A percentile compares a stretch with the other conserved stretches of the same genome.
Conservation (phyloP, 2,797 vertebrate genomes). For the Ptychadena robeensis region DNA sequence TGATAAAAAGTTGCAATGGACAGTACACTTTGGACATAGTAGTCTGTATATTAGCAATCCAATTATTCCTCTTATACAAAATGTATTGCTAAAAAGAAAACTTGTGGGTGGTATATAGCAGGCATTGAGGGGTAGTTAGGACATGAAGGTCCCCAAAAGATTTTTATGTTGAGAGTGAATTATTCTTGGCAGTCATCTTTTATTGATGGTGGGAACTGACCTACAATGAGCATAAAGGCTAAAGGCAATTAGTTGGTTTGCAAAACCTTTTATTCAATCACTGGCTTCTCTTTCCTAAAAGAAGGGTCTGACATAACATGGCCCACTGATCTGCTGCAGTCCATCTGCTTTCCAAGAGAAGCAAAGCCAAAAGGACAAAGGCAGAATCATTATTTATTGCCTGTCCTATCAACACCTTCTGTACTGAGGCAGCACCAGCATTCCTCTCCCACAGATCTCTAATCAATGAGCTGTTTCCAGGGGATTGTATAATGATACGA, state of each 20-base stretch:
- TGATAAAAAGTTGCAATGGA: too few species aligned
- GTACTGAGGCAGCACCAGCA: conserved; percentile 31
- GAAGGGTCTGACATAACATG: conserved; percentile 57
- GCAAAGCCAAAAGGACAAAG: conserved; percentile 54
- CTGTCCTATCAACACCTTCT: conserved; percentile 47
- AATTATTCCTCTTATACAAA: neutral
- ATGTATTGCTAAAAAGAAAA: neutral
- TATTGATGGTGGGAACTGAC: conserved; percentile 56
- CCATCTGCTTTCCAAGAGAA: conserved; percentile 52
- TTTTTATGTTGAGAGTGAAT: conserved; percentile 22
- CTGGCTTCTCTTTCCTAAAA: conserved; percentile 43
- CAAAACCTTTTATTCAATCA: conserved; percentile 44
- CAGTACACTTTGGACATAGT: too few species aligned
- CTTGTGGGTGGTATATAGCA: neutral
- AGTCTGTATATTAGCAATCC: neutral
- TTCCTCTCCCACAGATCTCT: conserved; percentile 54
- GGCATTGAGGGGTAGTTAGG: conserved; percentile 36
- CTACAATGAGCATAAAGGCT: conserved; percentile 30
- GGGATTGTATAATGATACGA: neutral
- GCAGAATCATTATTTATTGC: conserved; percentile 53
- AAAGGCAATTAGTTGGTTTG: conserved; percentile 30
- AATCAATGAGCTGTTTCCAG: conserved; percentile 22
- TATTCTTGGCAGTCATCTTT: conserved; percentile 28
- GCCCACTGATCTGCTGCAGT: conserved; percentile 50
- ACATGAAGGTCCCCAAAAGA: conserved; percentile 43